Evolutionary conservation across 2,888 invertebrate species (phyloP).

Genomic region (Leptopilina syphax): DNA sequence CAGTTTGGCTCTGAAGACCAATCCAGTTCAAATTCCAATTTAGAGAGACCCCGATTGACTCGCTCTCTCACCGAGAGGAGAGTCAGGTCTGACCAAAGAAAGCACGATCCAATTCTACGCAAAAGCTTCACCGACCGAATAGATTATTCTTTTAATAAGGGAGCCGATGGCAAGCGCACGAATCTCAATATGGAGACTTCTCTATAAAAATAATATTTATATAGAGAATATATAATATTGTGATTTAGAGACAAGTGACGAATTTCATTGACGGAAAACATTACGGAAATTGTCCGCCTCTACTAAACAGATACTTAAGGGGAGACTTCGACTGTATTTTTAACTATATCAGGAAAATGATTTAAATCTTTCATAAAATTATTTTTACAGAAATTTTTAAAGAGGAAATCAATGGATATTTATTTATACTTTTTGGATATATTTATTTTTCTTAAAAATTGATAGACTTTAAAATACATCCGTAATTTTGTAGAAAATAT

Average conservation of each 20-base stretch:
- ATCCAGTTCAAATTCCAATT: background rate
- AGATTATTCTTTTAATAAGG: slow-evolving; percentile 56
- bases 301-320: no score
- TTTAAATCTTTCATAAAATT: no score
- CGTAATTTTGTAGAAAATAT: no score
- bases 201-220: slow-evolving; percentile 67
- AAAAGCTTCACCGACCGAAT: slow-evolving; percentile 67
- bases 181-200: slow-evolving; percentile 77
- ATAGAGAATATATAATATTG: slow-evolving; percentile 15
- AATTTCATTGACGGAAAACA: slow-evolving; percentile 32
- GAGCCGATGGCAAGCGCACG: slow-evolving; percentile 62
- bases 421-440: no score
- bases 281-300: slow-evolving; percentile 12
- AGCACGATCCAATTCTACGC: slow-evolving; percentile 78
- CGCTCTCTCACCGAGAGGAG: slow-evolving; percentile 81
- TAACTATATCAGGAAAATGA: no score
- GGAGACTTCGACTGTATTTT: no score
- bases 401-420: no score
- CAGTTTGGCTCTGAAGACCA: background rate
- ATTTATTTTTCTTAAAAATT: no score
- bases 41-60: slow-evolving; percentile 74
- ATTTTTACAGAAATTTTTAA: no score
- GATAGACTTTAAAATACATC: no score
- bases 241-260: slow-evolving; percentile 18
- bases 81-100: slow-evolving; percentile 73